Percentiles rank a stretch among this genome's conserved stretches.
These are phyloP conservation scores for Lamellibrachia luymesi DNA, from an alignment of 1,140 invertebrate species.

Conservation along the genomic window DNA sequence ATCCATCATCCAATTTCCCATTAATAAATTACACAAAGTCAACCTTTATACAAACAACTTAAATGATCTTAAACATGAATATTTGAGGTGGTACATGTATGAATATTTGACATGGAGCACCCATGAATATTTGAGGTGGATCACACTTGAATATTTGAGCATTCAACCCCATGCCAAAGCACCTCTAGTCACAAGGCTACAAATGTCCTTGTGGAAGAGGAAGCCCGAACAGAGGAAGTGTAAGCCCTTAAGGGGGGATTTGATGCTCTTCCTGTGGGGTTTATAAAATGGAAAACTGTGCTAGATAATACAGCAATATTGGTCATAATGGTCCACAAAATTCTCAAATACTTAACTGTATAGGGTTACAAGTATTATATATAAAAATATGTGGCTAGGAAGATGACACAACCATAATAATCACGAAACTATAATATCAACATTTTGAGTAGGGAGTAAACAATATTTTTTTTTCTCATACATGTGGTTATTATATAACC, in stretches of 20 bases:
- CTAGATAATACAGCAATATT: background rate
- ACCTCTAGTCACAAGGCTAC: background rate
- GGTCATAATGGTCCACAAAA: background rate
- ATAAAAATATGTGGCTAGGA: background rate
- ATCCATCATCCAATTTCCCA: background rate
- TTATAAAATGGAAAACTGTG: background rate
- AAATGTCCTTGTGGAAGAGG: background rate
- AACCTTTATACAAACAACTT: background rate
- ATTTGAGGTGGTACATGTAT: background rate
- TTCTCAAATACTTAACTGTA: too few relatives aligned
- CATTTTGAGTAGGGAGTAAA: background rate
- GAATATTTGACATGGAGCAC: background rate
- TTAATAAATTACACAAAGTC: slow-evolving; percentile 1
- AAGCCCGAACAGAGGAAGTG: background rate
- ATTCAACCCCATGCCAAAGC: background rate
- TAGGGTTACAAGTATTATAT: background rate
- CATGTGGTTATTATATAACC: background rate
- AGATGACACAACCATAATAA: background rate
- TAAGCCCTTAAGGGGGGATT: background rate
- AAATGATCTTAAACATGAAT: background rate
- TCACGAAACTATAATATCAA: background rate
- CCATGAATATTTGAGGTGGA: background rate
- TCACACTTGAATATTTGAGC: background rate
- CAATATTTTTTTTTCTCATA: background rate
- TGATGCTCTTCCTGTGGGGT: background rate